A percentile compares a stretch with the other conserved stretches of the same genome.
phyloP scores from a whole-genome alignment of 2,113 vertebrate species.

The Cranoglanis bouderius region DNA sequence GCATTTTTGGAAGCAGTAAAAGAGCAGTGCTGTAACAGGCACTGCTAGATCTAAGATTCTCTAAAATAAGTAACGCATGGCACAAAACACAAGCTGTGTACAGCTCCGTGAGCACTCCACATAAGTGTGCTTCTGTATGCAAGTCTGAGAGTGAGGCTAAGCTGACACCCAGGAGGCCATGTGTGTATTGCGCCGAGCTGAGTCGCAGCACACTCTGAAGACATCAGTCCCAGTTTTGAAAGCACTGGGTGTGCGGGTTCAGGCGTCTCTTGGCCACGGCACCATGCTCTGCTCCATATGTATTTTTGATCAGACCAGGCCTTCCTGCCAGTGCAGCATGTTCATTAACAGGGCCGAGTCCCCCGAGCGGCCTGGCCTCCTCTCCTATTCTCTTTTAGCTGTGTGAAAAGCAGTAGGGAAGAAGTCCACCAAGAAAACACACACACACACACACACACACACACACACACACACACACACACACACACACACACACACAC shows the following conservation, averaged over 20 bases:
- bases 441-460: slow-evolving; percentile 41
- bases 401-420: slow-evolving; percentile 60
- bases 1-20: not conserved
- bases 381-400: slow-evolving; percentile 80
- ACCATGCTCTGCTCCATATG: slow-evolving; percentile 64
- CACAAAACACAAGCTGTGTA: slow-evolving; percentile 12
- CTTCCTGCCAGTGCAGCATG: slow-evolving; percentile 70
- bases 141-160: slow-evolving; percentile 19
- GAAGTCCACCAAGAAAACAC: slow-evolving; percentile 42
- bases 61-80: not conserved
- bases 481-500: slow-evolving; percentile 19
- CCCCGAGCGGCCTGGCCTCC: slow-evolving; percentile 66
- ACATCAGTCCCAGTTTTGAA: slow-evolving; percentile 55
- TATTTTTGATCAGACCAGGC: slow-evolving; percentile 74
- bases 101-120: not conserved
- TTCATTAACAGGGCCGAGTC: slow-evolving; percentile 78
- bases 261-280: slow-evolving; percentile 58
- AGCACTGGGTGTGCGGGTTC: slow-evolving; percentile 52
- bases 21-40: not conserved
- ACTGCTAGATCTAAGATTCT: not conserved
- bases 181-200: slow-evolving; percentile 5
- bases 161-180: slow-evolving; percentile 9
- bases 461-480: slow-evolving; percentile 10
- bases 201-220: slow-evolving; percentile 29
- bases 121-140: slow-evolving; percentile 40